phyloP scores from a whole-genome alignment of 1,140 invertebrate species.

The Neodiprion lecontei region DNA sequence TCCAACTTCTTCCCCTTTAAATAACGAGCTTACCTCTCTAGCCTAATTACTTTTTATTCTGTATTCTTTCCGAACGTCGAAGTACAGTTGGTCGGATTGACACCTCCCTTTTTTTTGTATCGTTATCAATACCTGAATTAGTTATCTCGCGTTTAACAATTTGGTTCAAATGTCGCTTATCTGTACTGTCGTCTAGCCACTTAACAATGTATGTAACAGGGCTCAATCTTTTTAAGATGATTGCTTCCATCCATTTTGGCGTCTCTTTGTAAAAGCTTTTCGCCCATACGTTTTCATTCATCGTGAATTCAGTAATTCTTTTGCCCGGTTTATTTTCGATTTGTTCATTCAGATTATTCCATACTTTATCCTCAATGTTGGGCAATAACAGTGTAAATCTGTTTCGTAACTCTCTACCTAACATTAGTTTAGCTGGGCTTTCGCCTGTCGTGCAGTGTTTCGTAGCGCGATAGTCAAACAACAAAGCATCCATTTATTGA shows the following conservation, averaged over 20 bases:
- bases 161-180: neutral
- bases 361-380: neutral
- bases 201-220: neutral
- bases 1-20: neutral
- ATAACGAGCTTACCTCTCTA: neutral
- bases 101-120: neutral
- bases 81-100: neutral
- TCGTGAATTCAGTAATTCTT: neutral
- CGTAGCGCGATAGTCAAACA: too few species aligned
- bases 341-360: neutral
- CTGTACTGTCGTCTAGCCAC: neutral
- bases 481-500: too few species aligned
- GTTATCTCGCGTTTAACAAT: neutral
- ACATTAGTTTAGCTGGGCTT: too few species aligned
- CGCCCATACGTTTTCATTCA: neutral
- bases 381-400: too few species aligned
- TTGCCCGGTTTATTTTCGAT: neutral
- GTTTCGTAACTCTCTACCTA: too few species aligned
- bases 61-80: neutral
- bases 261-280: neutral
- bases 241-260: neutral
- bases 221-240: neutral
- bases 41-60: neutral
- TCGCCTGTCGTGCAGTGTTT: too few species aligned
- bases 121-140: neutral